A percentile compares a stretch with the other conserved stretches of the same genome.
phyloP scores from a whole-genome alignment of 2,797 vertebrate species.

The Spizella passerina region DNA sequence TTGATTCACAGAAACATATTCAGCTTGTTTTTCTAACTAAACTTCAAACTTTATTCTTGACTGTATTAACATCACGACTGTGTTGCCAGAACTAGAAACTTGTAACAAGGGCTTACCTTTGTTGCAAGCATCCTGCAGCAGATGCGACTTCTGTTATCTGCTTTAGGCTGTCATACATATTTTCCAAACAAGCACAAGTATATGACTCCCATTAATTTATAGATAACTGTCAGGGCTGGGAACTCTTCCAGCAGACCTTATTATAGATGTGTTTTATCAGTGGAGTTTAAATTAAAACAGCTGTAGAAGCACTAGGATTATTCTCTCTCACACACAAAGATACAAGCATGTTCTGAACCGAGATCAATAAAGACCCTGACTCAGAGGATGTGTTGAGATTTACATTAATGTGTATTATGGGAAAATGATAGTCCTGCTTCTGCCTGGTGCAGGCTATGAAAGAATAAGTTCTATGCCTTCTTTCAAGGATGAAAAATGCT shows the following conservation, averaged over 20 bases:
- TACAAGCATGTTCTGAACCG: neutral
- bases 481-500: neutral
- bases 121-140: neutral
- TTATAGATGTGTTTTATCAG: conserved; percentile 41
- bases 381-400: neutral
- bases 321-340: neutral
- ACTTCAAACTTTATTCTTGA: neutral
- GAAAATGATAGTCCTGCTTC: neutral
- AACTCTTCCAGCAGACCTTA: conserved; percentile 44
- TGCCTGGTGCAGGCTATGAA: neutral
- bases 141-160: neutral
- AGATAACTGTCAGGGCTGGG: conserved; percentile 35
- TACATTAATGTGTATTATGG: neutral
- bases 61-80: neutral
- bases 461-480: neutral
- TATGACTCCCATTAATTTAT: conserved; percentile 37
- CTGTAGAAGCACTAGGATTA: conserved; percentile 39
- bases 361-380: conserved; percentile 11
- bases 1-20: neutral
- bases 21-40: neutral
- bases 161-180: neutral
- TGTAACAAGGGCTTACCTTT: neutral
- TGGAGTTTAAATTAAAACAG: conserved; percentile 39
- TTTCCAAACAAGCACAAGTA: neutral
- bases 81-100: neutral